Evolutionary conservation across 2,113 vertebrate species (phyloP).

Genomic region (Ceratotherium simum): DNA sequence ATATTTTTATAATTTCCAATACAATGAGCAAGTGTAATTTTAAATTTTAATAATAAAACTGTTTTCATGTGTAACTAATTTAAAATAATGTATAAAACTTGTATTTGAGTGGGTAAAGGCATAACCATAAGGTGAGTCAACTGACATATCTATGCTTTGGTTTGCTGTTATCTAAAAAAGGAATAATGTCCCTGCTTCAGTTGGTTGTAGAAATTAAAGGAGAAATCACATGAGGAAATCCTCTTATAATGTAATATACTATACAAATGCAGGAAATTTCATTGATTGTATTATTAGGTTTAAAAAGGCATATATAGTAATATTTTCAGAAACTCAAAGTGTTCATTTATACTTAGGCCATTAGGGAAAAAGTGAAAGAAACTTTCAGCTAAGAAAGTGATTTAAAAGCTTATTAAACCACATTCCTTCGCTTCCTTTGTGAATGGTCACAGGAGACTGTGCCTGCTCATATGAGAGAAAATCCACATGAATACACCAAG

Average conservation of each 20-base stretch:
- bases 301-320: not conserved
- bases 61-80: not conserved
- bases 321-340: constrained; percentile 27
- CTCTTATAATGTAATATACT: not conserved
- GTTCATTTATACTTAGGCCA: constrained; percentile 49
- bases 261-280: not conserved
- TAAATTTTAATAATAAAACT: not conserved
- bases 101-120: not conserved
- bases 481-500: not conserved
- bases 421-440: not conserved
- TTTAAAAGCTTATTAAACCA: constrained; percentile 37
- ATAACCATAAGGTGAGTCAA: not conserved
- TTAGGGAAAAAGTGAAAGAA: constrained; percentile 47
- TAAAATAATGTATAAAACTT: constrained; percentile 21
- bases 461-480: not conserved
- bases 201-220: constrained; percentile 48
- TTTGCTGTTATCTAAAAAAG: not conserved
- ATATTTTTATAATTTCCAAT: not conserved
- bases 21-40: not conserved
- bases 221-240: not conserved
- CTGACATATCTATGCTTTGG: not conserved
- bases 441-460: not conserved
- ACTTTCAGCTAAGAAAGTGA: not conserved
- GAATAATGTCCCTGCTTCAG: not conserved
- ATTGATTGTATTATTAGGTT: constrained; percentile 10